Conservation (phyloP, 1,140 invertebrate species). For the Orchestia grillus region DNA sequence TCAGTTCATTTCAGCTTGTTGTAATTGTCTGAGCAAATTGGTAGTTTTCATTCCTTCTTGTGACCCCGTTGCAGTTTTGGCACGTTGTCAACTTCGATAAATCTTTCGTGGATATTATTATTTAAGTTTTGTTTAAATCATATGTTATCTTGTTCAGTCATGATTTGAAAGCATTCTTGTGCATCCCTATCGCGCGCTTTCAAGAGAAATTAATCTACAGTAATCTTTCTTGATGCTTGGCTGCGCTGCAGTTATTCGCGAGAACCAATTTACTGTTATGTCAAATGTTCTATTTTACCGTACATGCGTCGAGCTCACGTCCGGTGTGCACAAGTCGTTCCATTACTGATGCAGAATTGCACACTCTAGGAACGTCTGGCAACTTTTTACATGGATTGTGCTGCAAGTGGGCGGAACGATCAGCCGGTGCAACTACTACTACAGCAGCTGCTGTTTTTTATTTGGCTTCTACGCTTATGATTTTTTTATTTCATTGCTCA, state of each 20-base stretch:
- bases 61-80: not conserved
- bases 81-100: not conserved
- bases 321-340: slow-evolving; percentile 29
- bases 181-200: not conserved
- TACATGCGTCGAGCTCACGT: slow-evolving; percentile 24
- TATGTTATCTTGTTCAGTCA: not conserved
- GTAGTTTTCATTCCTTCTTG: not conserved
- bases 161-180: not conserved
- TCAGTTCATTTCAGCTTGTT: not conserved
- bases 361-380: not conserved
- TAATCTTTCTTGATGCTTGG: not conserved
- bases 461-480: not conserved
- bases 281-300: slow-evolving; percentile 30
- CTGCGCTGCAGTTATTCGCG: not conserved
- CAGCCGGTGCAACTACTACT: not conserved
- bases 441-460: slow-evolving; percentile 20
- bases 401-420: slow-evolving; percentile 40
- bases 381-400: not conserved
- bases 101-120: not conserved
- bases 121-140: not conserved
- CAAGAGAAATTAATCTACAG: not conserved
- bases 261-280: not conserved
- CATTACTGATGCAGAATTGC: slow-evolving; percentile 16
- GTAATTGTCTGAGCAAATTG: not conserved
- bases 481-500: not conserved